Evolutionary conservation across 2,888 invertebrate genomes (phyloP).

Genomic region (Thecocarcelia acutangulata): DNA sequence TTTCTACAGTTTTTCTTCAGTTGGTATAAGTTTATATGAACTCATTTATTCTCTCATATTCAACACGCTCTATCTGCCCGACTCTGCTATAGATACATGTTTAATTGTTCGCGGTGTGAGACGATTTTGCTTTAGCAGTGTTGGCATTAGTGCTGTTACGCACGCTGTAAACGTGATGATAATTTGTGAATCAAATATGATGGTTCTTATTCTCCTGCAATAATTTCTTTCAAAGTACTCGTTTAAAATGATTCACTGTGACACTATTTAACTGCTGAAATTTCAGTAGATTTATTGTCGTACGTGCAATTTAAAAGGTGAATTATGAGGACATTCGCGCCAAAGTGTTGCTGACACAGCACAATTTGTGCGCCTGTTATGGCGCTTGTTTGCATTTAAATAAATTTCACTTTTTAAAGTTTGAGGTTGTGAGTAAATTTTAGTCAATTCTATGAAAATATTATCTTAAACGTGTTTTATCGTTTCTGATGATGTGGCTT

Average conservation of each 20-base stretch:
- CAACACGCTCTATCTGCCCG: too few species aligned
- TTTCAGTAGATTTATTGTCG: conserved; percentile 42
- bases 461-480: conserved; percentile 11
- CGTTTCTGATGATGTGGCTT: conserved; percentile 41
- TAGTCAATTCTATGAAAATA: conserved; percentile 27
- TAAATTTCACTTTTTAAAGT: conserved; percentile 51
- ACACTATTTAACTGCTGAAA: conserved; percentile 36
- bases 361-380: conserved; percentile 58
- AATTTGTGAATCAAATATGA: conserved; percentile 49
- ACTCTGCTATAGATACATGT: conserved; percentile 3
- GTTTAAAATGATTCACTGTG: conserved; percentile 27
- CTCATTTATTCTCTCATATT: too few species aligned
- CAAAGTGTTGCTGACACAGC: conserved; percentile 64
- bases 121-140: too few species aligned
- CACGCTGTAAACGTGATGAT: conserved; percentile 19
- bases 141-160: conserved; percentile 14
- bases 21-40: too few species aligned
- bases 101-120: too few species aligned
- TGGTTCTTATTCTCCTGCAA: conserved; percentile 35
- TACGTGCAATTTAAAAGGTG: conserved; percentile 51
- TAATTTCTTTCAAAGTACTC: conserved; percentile 1
- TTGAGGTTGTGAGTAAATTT: conserved; percentile 10
- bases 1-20: too few species aligned
- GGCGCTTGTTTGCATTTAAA: conserved; percentile 58
- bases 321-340: conserved; percentile 58